These are phyloP conservation scores for Geotrypetes seraphini DNA, from an alignment of 2,797 vertebrate species.

Conservation along the genomic window DNA sequence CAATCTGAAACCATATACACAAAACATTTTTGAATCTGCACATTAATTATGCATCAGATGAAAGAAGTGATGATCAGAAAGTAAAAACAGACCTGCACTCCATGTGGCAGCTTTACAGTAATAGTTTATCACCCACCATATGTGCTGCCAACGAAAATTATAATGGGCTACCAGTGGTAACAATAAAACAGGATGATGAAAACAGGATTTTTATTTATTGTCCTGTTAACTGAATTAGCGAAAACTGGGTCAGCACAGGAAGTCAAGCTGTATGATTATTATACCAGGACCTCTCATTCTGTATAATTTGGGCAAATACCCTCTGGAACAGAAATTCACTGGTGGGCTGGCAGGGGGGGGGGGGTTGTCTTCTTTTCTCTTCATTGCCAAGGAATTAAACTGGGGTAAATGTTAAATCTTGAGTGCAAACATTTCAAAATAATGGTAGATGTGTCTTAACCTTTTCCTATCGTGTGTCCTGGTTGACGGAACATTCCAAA, in stretches of 20 bases:
- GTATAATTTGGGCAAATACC: background rate
- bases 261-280: background rate
- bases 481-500: no score
- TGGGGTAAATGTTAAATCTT: no score
- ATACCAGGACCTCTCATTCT: no score
- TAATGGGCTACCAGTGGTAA: constrained; percentile 25
- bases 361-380: no score
- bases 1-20: constrained; percentile 10
- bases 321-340: background rate
- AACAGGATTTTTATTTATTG: constrained; percentile 44
- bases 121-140: constrained; percentile 44
- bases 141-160: constrained; percentile 38
- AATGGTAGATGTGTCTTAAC: no score
- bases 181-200: constrained; percentile 25
- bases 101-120: constrained; percentile 40
- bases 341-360: no score
- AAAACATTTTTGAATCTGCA: constrained; percentile 22
- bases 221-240: constrained; percentile 39
- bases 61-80: constrained; percentile 37
- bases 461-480: no score
- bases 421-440: no score
- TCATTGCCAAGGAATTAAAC: no score
- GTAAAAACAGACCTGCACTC: constrained; percentile 31
- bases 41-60: constrained; percentile 38
- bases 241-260: constrained; percentile 15